Base-by-base conservation (phyloP, 2,888 invertebrate species). In the Pyrochroa serraticornis region DNA sequence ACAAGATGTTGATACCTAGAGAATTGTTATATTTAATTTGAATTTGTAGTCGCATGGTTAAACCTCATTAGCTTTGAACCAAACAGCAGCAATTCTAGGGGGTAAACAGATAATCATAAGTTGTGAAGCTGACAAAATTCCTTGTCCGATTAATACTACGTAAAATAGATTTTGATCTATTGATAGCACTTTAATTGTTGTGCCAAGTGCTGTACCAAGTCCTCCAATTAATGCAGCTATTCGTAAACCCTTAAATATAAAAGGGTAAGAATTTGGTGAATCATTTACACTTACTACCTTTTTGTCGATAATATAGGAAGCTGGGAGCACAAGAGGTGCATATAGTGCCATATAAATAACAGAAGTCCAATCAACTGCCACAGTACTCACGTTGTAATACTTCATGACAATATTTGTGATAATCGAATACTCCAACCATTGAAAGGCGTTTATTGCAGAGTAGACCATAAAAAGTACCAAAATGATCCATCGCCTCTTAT, bases 261-360 rank as follows among this genome's bases (percentile, higher is more conserved):
- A 32, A 2, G 13, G 22, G 2, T n/a, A 31, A 2, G 3, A 30
- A 44, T 44, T 44, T 9, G 9, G 30, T 2, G 2, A 22, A 22
- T 5, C 2, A 22, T 22, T 22, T 22, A 22, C 22, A 2, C 5
- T 3, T 22, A 2, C 87, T 79, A 93, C 98, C 82, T 88, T 89
- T 83, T 89, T 92, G 77, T 98, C 95, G 69, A 98, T 84, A 53
- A 98, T 85, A 88, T 92, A 98, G 74, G 95, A 94, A 10, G 92
- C 96, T 0, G 98, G 98, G 74, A 98, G 92, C 72, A 98, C 93
- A 65, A 97, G 86, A 7, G 96, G 93, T 68, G 97, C 95, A 81
- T 98, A 99, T 2, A 90, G 86, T 62, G 95, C 85, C 97, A 97
- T 97, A 81, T 90, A 97, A 73, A 97, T 87, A 91, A 98, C 93